Conservation (phyloP, 2,888 invertebrate species). For the Oasisia sp. region DNA sequence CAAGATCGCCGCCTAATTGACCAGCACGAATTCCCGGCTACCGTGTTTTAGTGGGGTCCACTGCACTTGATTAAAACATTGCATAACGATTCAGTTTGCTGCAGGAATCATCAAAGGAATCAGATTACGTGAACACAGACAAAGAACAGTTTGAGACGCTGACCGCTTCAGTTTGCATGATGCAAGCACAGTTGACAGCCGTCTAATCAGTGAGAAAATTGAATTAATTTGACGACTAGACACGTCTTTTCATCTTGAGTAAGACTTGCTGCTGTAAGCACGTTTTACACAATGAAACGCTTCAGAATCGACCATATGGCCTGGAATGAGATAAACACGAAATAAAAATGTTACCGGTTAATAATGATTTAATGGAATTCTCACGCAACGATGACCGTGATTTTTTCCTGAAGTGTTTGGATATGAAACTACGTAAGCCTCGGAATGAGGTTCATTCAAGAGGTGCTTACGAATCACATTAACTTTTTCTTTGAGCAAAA, state of each 20-base stretch:
- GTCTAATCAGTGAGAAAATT: neutral
- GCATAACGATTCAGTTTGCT: neutral
- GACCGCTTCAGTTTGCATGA: neutral
- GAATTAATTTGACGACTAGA: neutral
- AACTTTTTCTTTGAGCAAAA: too few species aligned
- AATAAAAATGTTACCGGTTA: neutral
- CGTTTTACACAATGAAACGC: neutral
- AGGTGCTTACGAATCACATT: too few species aligned
- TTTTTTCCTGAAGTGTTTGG: neutral
- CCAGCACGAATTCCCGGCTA: neutral
- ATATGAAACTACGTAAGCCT: too few species aligned
- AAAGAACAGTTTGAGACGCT: neutral
- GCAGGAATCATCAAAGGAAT: neutral
- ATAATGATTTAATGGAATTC: neutral
- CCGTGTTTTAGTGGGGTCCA: neutral
- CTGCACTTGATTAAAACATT: neutral
- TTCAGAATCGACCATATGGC: neutral
- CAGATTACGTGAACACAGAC: neutral
- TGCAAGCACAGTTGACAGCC: neutral
- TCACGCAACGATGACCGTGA: neutral
- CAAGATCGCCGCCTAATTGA: neutral
- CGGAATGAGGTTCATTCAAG: too few species aligned
- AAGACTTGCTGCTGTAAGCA: neutral
- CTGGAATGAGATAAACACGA: neutral
- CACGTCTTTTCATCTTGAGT: neutral